Percentiles rank a stretch among this genome's conserved stretches.
Evolutionary conservation across 2,797 vertebrate species (phyloP).

Genomic region (Synaphobranchus kaupii): DNA sequence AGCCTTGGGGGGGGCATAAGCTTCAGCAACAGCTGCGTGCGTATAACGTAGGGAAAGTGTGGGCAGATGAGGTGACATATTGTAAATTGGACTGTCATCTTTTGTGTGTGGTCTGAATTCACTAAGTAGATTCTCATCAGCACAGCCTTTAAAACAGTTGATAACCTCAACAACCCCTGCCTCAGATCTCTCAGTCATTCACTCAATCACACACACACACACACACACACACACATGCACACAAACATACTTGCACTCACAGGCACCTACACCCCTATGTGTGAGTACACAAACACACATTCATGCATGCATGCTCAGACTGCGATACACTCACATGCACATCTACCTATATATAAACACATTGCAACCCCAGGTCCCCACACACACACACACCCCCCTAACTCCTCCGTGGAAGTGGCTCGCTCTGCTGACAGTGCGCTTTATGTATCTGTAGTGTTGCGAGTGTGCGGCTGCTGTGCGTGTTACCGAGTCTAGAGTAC

Average conservation of each 20-base stretch:
- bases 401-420: not conserved
- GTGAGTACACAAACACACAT: not conserved
- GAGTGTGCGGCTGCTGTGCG: not conserved
- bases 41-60: not conserved
- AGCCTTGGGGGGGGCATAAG: not conserved
- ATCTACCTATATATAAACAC: not conserved
- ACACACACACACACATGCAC: not conserved
- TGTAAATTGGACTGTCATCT: not conserved
- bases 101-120: not conserved
- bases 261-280: not conserved
- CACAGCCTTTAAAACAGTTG: not conserved
- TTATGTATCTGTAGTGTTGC: conserved; percentile 18
- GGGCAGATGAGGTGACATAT: not conserved
- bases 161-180: not conserved
- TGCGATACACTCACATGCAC: too few species aligned
- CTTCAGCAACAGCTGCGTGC: not conserved
- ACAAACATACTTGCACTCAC: not conserved
- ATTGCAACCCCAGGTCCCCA: not conserved
- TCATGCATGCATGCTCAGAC: not conserved
- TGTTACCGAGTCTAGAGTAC: not conserved
- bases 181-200: conserved; percentile 29
- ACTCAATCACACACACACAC: too few species aligned
- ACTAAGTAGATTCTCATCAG: not conserved
- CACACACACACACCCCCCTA: not conserved
- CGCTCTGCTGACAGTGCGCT: not conserved